Evolutionary conservation across 2,797 vertebrate species (phyloP), one percentile per base, ranked within the genome.

Genomic region (Rhadinocentrus ornatus): DNA sequence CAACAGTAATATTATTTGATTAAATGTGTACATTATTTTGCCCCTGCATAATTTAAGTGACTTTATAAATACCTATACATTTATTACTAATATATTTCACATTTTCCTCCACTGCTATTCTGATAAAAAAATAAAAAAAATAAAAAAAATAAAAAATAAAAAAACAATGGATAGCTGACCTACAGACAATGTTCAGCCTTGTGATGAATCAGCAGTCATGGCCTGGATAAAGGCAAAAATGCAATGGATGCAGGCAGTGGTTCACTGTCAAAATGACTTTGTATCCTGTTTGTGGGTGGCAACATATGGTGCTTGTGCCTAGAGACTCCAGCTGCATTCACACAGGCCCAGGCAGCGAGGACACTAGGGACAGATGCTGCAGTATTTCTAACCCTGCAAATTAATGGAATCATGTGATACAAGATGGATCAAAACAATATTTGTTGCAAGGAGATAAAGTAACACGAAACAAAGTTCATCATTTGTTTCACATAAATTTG

Each of bases 201-300:
- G 91, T 94, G 93, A 94, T 88, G 93, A 95, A 92, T 93, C 92
- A 93, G 94, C 93, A 93, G 89, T 91, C 93, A 86, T 84, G 88
- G 92, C 89, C 92, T 50, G 90, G 88, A 81, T 90, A 83, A 72
- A 78, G 57, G 82, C 80, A 91, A 94, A 46, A 77, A 15, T 88
- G 93, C 93, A 94, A 94, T 93, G 89, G 79, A 86, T 85, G 72
- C 74, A 66, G 66, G 39, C 69, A n/a, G 56, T 5, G 11, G 63
- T 75, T 81, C 48, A 34, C 69, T 77, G 74, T 78, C 77, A 71
- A n/a, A 68, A 80, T 83, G 83, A 86, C 84, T 84, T 81, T 58
- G 81, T 71, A 82, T 66, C 73, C 61, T 89, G 75, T 87, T 87
- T 88, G 79, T 77, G 71, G 80, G 87, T 90, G 87, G 87, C 54